Evolutionary conservation across 1,140 invertebrate species (phyloP), one percentile per base, ranked within the genome.

Genomic region (Drosophila pallidifrons): DNA sequence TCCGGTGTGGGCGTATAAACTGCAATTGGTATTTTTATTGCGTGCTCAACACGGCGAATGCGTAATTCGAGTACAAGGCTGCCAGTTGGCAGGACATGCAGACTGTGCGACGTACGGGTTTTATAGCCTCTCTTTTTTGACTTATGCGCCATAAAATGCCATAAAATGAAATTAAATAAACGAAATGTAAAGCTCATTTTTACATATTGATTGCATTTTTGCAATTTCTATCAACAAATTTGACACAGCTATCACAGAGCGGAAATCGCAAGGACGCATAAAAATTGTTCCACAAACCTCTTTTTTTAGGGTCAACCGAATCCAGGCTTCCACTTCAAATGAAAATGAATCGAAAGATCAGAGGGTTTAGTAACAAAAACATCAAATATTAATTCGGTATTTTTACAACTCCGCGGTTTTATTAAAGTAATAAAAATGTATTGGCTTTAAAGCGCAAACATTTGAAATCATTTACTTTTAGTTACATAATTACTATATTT

Each of bases 21-120:
- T 87, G 83, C 83, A 87, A 88, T 87, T 87, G 83, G 80, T 87
- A 87, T 87, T 87, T 87, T 87, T 87, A 87, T 87, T 87, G 83
- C 83, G 83, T 87, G 83, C 87, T 87, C 80, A 87, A 87, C 83
- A 83, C 83, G 83, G 83, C 83, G 83, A 75, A 87, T 87, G 83
- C 83, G 83, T 87, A 87, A 87, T 88, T 78, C 51, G 76, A 68
- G 69, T 64, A 69, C 68, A 82, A 76, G 79, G 65, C 79, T 67
- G 25, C 60, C 71, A 70, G 83, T 10, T 16, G 55, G 51, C 69
- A 72, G 54, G 61, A 58, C 75, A 63, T 64, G 46, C 59, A 45
- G 51, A 11, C 52, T 15, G 15, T 25, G n/a, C 13, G 28, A 20
- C 57, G 16, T 46, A 54, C 61, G 66, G 60, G 32, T 46, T 86